Evolutionary conservation across 2,797 vertebrate genomes (phyloP).

Genomic region (Gymnocypris eckloni): DNA sequence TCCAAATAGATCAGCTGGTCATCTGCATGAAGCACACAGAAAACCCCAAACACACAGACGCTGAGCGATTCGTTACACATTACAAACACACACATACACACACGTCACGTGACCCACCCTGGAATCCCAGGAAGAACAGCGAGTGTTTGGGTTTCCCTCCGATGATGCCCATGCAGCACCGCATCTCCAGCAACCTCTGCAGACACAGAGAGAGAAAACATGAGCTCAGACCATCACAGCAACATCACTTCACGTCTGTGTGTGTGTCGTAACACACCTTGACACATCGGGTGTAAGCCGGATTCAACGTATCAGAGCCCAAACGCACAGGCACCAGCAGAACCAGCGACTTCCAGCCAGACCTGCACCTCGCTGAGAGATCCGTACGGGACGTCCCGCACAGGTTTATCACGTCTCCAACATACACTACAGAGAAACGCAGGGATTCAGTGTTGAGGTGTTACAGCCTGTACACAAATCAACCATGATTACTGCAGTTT

Average conservation of each 20-base stretch:
- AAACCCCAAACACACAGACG: background rate
- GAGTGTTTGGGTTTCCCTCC: slow-evolving; percentile 92
- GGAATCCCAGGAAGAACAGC: slow-evolving; percentile 89
- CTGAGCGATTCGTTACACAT: background rate
- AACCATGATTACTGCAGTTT: background rate
- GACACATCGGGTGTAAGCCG: slow-evolving; percentile 82
- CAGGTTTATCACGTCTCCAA: slow-evolving; percentile 81
- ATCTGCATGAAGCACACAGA: slow-evolving; percentile 70
- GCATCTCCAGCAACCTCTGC: slow-evolving; percentile 84
- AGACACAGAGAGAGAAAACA: slow-evolving; percentile 16
- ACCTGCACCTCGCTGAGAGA: slow-evolving; percentile 31
- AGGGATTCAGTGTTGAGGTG: background rate
- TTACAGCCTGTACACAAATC: background rate
- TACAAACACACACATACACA: background rate
- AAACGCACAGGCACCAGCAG: slow-evolving; percentile 90
- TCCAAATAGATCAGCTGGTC: slow-evolving; percentile 90
- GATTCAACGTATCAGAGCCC: slow-evolving; percentile 88
- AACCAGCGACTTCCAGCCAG: slow-evolving; percentile 82
- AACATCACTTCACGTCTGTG: background rate
- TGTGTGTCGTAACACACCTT: slow-evolving; percentile 76
- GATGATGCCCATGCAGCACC: slow-evolving; percentile 89
- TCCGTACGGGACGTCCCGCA: slow-evolving; percentile 62
- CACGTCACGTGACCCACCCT: slow-evolving; percentile 75
- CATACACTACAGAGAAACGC: slow-evolving; percentile 80
- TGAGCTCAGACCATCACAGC: background rate